Percentiles rank a stretch among this genome's conserved stretches.
Evolutionary conservation across 2,113 vertebrate genomes (phyloP).

Genomic region (Siniperca chuatsi): DNA sequence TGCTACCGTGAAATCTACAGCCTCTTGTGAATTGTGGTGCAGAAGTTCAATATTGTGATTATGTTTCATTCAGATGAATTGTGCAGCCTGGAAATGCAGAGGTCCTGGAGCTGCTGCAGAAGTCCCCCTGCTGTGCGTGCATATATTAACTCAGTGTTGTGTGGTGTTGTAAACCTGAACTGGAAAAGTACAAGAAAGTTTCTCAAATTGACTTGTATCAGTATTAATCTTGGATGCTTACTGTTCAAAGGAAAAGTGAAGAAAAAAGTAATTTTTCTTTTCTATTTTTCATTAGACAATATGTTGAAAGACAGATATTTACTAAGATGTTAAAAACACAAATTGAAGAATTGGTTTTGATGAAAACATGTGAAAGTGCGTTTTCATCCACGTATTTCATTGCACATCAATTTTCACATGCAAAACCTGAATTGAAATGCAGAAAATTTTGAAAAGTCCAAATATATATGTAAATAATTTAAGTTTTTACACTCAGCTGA

Average conservation of each 20-base stretch:
- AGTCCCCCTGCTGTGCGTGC: not conserved
- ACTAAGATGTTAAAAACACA: too few species aligned
- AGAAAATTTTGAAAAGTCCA: too few species aligned
- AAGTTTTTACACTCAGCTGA: too few species aligned
- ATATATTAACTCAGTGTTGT: not conserved
- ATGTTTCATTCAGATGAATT: slow-evolving; percentile 28
- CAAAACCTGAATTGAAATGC: not conserved
- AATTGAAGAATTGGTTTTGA: too few species aligned
- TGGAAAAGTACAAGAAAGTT: slow-evolving; percentile 7
- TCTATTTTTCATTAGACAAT: too few species aligned
- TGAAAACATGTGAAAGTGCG: too few species aligned
- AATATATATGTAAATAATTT: too few species aligned
- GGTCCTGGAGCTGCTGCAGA: not conserved
- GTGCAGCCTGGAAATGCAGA: not conserved
- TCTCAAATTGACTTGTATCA: not conserved
- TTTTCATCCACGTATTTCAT: too few species aligned
- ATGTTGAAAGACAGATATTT: too few species aligned
- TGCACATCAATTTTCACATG: too few species aligned
- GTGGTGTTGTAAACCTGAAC: not conserved
- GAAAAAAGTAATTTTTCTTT: too few species aligned
- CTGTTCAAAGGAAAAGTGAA: not conserved
- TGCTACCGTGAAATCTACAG: slow-evolving; percentile 15
- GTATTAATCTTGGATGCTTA: not conserved
- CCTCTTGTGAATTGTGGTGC: slow-evolving; percentile 14
- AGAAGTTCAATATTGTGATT: slow-evolving; percentile 49